These are phyloP conservation scores for Saguinus imperator DNA, from an alignment of 2,113 vertebrate genomes.

Conservation along the genomic window DNA sequence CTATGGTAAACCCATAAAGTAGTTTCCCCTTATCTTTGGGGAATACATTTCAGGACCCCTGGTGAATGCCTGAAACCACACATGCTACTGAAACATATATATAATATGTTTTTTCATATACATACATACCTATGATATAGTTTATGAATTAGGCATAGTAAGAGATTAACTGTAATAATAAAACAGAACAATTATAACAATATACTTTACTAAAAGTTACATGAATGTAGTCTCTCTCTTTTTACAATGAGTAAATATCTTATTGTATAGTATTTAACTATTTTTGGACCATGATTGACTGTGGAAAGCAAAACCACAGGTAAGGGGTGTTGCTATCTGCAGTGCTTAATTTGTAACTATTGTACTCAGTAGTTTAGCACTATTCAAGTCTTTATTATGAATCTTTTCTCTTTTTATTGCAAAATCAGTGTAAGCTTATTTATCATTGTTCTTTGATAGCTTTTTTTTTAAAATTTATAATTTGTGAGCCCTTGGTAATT, in stretches of 20 bases:
- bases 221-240: neutral
- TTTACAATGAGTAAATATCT: neutral
- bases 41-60: neutral
- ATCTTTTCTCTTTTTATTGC: neutral
- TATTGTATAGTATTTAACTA: neutral
- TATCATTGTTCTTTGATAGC: neutral
- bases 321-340: neutral
- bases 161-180: neutral
- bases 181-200: neutral
- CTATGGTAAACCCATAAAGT: neutral
- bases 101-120: neutral
- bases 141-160: neutral
- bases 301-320: neutral
- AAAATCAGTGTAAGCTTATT: neutral
- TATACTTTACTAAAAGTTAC: neutral
- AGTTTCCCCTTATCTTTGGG: neutral
- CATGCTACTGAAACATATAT: neutral
- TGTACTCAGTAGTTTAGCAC: neutral
- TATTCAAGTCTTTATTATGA: slow-evolving; percentile 18
- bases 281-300: neutral
- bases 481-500: neutral
- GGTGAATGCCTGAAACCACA: neutral
- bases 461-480: slow-evolving; percentile 17
- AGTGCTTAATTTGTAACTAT: neutral
- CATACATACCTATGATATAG: neutral